phyloP scores from a whole-genome alignment of 2,113 vertebrate genomes.

The Sinocyclocheilus anshuiensis region DNA sequence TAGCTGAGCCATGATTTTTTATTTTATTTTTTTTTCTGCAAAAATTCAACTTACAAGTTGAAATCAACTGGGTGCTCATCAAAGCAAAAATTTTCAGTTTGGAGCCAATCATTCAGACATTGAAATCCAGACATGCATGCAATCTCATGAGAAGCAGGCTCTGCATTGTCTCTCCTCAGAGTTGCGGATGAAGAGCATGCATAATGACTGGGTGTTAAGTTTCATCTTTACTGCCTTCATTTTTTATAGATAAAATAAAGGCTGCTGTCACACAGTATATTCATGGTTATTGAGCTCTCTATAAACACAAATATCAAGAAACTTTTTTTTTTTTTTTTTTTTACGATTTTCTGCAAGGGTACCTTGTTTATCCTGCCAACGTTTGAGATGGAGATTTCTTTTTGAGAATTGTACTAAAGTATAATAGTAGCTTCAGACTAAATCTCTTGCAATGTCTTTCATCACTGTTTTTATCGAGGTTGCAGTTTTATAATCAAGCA shows the following conservation, averaged over 20 bases:
- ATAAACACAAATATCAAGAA: not conserved
- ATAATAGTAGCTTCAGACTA: not conserved
- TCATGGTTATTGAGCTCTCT: not conserved
- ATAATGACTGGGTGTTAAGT: conserved; percentile 7
- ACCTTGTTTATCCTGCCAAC: not conserved
- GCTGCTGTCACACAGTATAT: not conserved
- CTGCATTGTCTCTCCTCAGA: not conserved
- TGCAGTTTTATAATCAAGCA: not conserved
- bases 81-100: not conserved
- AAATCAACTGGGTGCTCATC: not conserved
- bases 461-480: not conserved
- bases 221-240: not conserved
- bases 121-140: not conserved
- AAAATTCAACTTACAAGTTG: not conserved
- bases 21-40: not conserved
- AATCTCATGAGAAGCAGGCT: conserved; percentile 12
- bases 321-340: no score
- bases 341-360: not conserved
- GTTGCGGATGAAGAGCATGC: not conserved
- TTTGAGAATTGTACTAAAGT: not conserved
- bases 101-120: not conserved
- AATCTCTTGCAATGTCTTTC: not conserved
- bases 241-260: not conserved
- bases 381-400: not conserved
- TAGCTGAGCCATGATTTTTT: not conserved